Percentiles rank a stretch among this genome's conserved stretches.
Conservation (phyloP, 2,888 invertebrate genomes). For the Agapostemon virescens region DNA sequence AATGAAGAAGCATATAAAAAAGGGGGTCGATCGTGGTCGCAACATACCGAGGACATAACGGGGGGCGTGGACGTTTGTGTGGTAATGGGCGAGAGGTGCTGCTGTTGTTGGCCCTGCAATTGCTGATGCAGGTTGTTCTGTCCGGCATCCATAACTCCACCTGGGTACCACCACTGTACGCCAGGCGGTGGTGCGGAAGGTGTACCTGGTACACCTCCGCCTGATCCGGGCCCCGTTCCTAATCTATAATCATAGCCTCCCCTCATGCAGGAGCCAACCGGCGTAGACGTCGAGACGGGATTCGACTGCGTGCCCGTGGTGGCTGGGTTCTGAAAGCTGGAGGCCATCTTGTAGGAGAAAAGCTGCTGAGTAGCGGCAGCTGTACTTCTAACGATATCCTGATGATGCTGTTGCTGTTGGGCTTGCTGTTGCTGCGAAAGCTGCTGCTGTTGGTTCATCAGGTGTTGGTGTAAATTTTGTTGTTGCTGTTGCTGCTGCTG, state of each 20-base stretch:
- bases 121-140: slow-evolving; percentile 84
- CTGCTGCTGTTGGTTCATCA: slow-evolving; percentile 83
- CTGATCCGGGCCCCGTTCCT: slow-evolving; percentile 83
- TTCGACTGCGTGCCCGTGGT: slow-evolving; percentile 85
- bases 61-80: slow-evolving; percentile 78
- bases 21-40: slow-evolving; percentile 59
- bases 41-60: slow-evolving; percentile 79
- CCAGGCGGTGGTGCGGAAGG: slow-evolving; percentile 80
- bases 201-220: slow-evolving; percentile 74
- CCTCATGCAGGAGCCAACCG: slow-evolving; percentile 81
- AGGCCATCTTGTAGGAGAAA: slow-evolving; percentile 93
- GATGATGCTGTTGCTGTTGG: slow-evolving; percentile 79
- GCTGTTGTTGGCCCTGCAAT: slow-evolving; percentile 79
- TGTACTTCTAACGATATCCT: slow-evolving; percentile 83
- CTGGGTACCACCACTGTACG: slow-evolving; percentile 90
- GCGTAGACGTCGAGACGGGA: slow-evolving; percentile 84
- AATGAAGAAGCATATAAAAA: slow-evolving; percentile 49
- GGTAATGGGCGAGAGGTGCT: slow-evolving; percentile 78
- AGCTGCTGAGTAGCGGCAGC: slow-evolving; percentile 87
- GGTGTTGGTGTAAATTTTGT: slow-evolving; percentile 79
- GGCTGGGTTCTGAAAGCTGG: slow-evolving; percentile 88
- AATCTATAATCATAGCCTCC: slow-evolving; percentile 88
- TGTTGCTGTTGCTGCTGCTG: slow-evolving; percentile 76
- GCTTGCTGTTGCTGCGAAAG: slow-evolving; percentile 81
- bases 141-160: slow-evolving; percentile 84